These are phyloP conservation scores for Ctenochaetus hawaiiensis DNA, from an alignment of 2,797 vertebrate species.

Conservation along the genomic window DNA sequence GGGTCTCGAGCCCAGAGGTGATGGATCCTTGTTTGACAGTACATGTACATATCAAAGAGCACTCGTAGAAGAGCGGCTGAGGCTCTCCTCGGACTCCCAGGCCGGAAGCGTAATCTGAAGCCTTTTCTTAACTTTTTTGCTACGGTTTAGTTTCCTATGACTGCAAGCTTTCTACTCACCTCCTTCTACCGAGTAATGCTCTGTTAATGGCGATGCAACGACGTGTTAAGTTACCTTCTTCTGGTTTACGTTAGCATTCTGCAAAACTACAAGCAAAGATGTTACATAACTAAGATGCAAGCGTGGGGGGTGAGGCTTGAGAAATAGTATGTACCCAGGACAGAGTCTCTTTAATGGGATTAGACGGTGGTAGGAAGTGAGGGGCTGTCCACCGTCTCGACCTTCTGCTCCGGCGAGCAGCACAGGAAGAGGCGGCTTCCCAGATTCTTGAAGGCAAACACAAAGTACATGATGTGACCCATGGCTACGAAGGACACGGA, in stretches of 20 bases:
- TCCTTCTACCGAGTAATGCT: conserved; percentile 51
- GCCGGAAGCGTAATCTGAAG: background rate
- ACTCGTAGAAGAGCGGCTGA: conserved; percentile 12
- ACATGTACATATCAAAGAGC: conserved; percentile 17
- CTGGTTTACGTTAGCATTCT: conserved; percentile 44
- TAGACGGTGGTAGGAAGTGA: conserved; percentile 83
- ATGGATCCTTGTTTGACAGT: conserved; percentile 44
- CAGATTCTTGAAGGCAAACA: conserved; percentile 93
- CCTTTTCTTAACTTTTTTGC: conserved; percentile 25
- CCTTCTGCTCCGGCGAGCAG: conserved; percentile 88
- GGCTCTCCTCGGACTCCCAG: conserved; percentile 12
- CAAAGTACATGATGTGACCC: conserved; percentile 97
- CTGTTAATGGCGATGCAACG: conserved; percentile 39
- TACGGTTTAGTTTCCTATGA: conserved; percentile 21
- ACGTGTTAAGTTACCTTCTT: conserved; percentile 36
- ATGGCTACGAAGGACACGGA: conserved; percentile 97
- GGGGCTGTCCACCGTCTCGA: conserved; percentile 72
- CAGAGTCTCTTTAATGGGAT: conserved; percentile 70
- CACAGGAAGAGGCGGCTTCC: conserved; percentile 91
- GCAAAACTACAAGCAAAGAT: conserved; percentile 60
- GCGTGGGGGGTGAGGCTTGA: conserved; percentile 29
- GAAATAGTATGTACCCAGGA: conserved; percentile 59
- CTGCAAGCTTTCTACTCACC: conserved; percentile 32
- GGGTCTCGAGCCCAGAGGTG: conserved; percentile 8
- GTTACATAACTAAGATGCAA: conserved; percentile 59